phyloP scores from a whole-genome alignment of 2,113 vertebrate genomes.

The Sisor rabdophorus region DNA sequence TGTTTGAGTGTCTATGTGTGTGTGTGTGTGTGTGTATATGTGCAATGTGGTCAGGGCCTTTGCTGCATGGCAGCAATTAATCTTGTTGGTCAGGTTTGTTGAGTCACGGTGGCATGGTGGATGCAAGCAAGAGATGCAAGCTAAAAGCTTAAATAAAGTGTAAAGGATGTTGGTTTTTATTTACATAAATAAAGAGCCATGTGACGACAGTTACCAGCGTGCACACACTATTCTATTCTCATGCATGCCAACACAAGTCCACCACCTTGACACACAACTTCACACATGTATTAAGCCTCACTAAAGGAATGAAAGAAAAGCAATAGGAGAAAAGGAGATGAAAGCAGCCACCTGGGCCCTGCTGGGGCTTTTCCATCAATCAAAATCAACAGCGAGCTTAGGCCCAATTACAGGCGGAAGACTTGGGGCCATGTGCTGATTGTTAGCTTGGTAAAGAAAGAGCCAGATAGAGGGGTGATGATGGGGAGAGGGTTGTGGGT shows the following conservation, averaged over 20 bases:
- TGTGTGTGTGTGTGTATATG: constrained; percentile 64
- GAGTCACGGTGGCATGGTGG: constrained; percentile 43
- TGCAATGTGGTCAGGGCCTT: constrained; percentile 58
- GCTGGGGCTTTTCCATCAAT: constrained; percentile 61
- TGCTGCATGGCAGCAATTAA: constrained; percentile 60
- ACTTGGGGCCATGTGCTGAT: constrained; percentile 66
- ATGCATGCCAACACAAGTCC: constrained; percentile 11
- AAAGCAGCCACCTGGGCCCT: constrained; percentile 48
- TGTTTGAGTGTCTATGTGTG: constrained; percentile 58
- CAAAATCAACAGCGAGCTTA: constrained; percentile 68
- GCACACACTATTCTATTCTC: constrained; percentile 13
- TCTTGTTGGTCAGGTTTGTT: constrained; percentile 56
- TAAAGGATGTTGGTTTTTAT: background rate
- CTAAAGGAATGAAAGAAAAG: constrained; percentile 6
- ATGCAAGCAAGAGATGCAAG: constrained; percentile 35
- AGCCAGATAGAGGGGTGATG: constrained; percentile 51
- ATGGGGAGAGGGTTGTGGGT: constrained; percentile 21
- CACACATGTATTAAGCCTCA: constrained; percentile 10
- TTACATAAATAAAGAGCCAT: background rate
- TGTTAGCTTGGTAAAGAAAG: constrained; percentile 65
- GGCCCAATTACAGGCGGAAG: constrained; percentile 67
- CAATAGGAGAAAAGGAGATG: constrained; percentile 33
- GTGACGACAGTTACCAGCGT: constrained; percentile 20
- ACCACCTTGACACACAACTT: constrained; percentile 11
- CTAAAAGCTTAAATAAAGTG: constrained; percentile 14